Evolutionary conservation across 2,888 invertebrate species (phyloP), one percentile per base, ranked within the genome.

Genomic region (Caenorhabditis sp.): DNA sequence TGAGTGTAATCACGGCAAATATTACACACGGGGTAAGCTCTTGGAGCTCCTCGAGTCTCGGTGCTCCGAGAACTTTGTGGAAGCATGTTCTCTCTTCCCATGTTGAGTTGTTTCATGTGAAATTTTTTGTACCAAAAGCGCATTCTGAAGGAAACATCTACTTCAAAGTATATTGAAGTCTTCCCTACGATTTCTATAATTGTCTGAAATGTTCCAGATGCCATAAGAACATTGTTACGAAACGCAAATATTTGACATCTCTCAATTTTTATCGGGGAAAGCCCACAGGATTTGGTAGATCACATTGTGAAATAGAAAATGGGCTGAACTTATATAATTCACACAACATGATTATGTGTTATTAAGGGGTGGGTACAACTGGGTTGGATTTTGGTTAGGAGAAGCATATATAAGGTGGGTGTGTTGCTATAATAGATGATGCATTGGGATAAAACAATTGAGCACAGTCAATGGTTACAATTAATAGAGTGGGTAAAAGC

Each of bases 1-100:
- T 49, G 59, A 72, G 76, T 81, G 81, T 81, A 81, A 81, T 81
- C 81, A 81, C 75, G 54, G 81, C 81, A 81, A 81, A 81, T 70
- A 81, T 81, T 81, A 81, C 81, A 81, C 80, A 74, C 31, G 7
- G 28, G n/a, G n/a, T n/a, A n/a, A n/a, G 31, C 70, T 64, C 79
- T 61, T 58, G 64, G 69, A 59, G 59, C 59, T 28, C 38, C 24
- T 51, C 49, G 14, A 49, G 49, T 51, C 31, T 31, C 49, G 28
- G 63, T n/a, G 54, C 54, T 63, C 44, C 75, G 64, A 66, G 38
- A 69, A 26, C n/a, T 49, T 38, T 66, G 35, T 68, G 22, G 66
- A 47, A 56, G n/a, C 49, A 69, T 56, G 69, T 69, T 69, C 66
- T 28, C 19, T 38, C 38, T 38, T 2, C 12, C 12, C 38, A 38